These are phyloP conservation scores for Rhamphomyia laevipes DNA, from an alignment of 2,888 invertebrate genomes.

Conservation along the genomic window DNA sequence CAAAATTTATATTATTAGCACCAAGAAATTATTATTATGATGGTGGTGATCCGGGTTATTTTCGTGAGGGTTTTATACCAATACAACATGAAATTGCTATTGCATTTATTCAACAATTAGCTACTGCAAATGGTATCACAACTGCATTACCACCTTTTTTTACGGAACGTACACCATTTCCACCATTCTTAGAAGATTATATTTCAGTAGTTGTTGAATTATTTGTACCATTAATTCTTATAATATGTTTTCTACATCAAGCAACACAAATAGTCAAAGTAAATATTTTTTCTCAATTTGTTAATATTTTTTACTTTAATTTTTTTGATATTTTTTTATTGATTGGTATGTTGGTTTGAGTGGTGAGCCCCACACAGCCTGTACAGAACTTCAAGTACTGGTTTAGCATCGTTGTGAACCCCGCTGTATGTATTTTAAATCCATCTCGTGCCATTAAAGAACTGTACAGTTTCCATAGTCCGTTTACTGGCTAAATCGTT, in stretches of 20 bases:
- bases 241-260: conserved; percentile 67
- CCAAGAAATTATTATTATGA: conserved; percentile 45
- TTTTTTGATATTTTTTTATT: no score
- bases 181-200: conserved; percentile 51
- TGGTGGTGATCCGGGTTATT: conserved; percentile 47
- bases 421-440: no score
- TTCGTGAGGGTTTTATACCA: conserved; percentile 52
- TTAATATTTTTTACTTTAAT: no score
- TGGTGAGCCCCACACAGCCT: no score
- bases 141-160: conserved; percentile 8
- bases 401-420: no score
- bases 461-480: no score
- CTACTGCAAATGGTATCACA: neutral
- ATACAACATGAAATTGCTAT: conserved; percentile 48
- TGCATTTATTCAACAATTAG: conserved; percentile 26
- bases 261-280: conserved; percentile 59
- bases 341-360: no score
- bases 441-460: no score
- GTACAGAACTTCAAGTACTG: no score
- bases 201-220: conserved; percentile 49
- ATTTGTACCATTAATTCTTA: conserved; percentile 58
- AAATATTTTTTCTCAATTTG: neutral
- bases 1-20: conserved; percentile 46
- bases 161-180: conserved; percentile 53
- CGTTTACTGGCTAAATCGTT: no score